Conservation (phyloP, 2,888 invertebrate genomes). For the Tinea trinotella region DNA sequence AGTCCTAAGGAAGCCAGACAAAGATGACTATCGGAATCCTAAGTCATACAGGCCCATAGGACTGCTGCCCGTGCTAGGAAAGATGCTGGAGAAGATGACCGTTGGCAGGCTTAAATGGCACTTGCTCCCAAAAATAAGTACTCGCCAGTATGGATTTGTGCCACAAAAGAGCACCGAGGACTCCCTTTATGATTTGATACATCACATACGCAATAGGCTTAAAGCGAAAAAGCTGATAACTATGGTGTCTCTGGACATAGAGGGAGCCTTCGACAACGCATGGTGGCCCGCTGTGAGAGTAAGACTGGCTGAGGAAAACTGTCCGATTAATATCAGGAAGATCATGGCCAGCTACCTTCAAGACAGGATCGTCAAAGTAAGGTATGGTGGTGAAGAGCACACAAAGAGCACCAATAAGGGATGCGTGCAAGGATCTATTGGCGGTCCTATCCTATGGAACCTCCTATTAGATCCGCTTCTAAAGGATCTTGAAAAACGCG, state of each 20-base stretch:
- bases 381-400: constrained; percentile 20
- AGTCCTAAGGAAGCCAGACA: constrained; percentile 22
- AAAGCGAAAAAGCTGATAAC: too few species aligned
- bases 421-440: constrained; percentile 22
- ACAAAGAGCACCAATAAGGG: constrained; percentile 19
- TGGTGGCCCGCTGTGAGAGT: not conserved
- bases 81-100: not conserved
- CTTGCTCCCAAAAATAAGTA: not conserved
- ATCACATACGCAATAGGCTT: not conserved
- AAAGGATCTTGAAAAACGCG: too few species aligned
- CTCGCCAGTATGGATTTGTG: too few species aligned
- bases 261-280: not conserved
- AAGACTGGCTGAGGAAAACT: not conserved
- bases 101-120: not conserved
- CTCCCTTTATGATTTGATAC: constrained; percentile 2
- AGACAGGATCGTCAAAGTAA: constrained; percentile 18
- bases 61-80: not conserved
- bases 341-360: constrained; percentile 10
- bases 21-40: constrained; percentile 19
- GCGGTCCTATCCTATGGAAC: too few species aligned
- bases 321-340: not conserved
- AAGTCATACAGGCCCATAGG: constrained; percentile 12
- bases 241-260: too few species aligned
- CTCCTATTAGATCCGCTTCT: too few species aligned
- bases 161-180: too few species aligned